Evolutionary conservation across 2,888 invertebrate genomes (phyloP), one percentile per base, ranked within the genome.

Genomic region (Pomacea canaliculata): DNA sequence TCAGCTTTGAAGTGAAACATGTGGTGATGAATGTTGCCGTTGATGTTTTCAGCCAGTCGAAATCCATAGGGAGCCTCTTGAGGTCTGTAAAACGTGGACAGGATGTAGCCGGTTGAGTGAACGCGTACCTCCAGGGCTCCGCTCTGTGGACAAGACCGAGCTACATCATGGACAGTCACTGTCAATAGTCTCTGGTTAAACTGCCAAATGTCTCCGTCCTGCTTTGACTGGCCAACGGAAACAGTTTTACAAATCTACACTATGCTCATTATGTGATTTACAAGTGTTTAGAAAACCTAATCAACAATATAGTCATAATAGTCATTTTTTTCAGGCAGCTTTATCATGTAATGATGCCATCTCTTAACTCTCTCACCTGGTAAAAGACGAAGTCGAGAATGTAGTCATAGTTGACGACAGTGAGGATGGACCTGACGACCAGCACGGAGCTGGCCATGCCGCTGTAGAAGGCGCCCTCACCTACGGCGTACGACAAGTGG

Each of bases 341-440:
- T 37, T 37, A 37, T 37, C 37, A 3, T 5, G 37, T 37, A 0
- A 37, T 37, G 5, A 37, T 37, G 37, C 37, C 51, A 16, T 56
- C 51, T 10, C 51, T 56, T 16, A 56, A 10, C 51, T 16, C 12
- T 56, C 51, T 69, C 10, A 73, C 87, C 73, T 87, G 87, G 65
- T 88, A 86, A 70, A 89, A 86, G n/a, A 85, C 81, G 27, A 85
- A 86, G 75, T 89, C 89, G 56, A 87, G 73, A 8, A 88, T 81
- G 73, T 89, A 89, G 70, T 88, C 88, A 74, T 88, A 88, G 76
- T 88, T 88, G 10, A 78, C 80, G 10, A 89, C 79, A 7, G 86
- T 81, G 10, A 83, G 19, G 13, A 87, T 83, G 19, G 85, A 84
- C 49, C 88, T 75, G 0, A 88, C 63, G 1, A 83, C 81, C 3